Evolutionary conservation across 2,888 invertebrate species (phyloP).

Genomic region (Tenthredo mesomela): DNA sequence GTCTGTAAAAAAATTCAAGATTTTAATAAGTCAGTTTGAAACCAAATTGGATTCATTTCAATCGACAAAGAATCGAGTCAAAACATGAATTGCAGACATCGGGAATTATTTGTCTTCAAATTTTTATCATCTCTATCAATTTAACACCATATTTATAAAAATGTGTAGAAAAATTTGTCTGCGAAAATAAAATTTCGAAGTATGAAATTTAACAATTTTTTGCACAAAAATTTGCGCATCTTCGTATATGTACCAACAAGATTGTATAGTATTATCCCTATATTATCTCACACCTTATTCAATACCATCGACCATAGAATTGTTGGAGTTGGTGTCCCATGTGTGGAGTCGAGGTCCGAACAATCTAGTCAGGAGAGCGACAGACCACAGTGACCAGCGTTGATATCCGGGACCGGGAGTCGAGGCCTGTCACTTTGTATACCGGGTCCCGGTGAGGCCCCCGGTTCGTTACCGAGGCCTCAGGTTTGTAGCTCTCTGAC

Average conservation of each 20-base stretch:
- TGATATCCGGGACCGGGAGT: conserved; percentile 51
- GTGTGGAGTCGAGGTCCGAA: background rate
- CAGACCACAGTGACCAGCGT: conserved; percentile 25
- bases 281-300: background rate
- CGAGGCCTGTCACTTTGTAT: conserved; percentile 49
- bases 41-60: too few relatives aligned
- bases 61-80: too few relatives aligned
- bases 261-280: background rate
- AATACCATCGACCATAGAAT: background rate
- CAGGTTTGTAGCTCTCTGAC: conserved; percentile 12
- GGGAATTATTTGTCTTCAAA: too few relatives aligned
- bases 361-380: conserved; percentile 14
- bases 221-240: background rate
- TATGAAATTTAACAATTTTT: background rate
- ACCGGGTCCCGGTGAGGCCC: conserved; percentile 21
- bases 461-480: conserved; percentile 38
- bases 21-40: too few relatives aligned
- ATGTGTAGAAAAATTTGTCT: too few relatives aligned
- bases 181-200: too few relatives aligned
- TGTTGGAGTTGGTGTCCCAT: background rate
- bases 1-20: too few relatives aligned
- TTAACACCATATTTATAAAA: too few relatives aligned
- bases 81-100: too few relatives aligned
- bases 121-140: too few relatives aligned
- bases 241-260: background rate